phyloP scores from a whole-genome alignment of 92 coral and sea anemone genomes.

The Ricordea florida region DNA sequence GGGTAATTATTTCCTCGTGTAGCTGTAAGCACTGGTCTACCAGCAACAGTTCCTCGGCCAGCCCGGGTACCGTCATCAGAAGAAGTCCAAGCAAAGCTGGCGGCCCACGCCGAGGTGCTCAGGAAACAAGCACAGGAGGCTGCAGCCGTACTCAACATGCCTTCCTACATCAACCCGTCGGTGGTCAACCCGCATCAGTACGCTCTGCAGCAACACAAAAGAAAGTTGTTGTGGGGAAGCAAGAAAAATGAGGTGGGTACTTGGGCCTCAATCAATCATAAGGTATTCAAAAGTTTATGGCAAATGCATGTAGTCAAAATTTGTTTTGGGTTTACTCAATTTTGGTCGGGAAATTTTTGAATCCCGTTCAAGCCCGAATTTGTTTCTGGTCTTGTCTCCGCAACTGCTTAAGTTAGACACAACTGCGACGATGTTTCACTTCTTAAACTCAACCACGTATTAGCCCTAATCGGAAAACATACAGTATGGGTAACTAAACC shows the following conservation, averaged over 20 bases:
- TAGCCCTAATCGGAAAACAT: too few relatives aligned
- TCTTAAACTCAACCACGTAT: too few relatives aligned
- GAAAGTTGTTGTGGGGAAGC: slow-evolving; percentile 92
- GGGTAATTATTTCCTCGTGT: background rate
- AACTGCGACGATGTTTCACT: too few relatives aligned
- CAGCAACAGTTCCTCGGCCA: slow-evolving; percentile 17
- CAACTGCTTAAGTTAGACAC: too few relatives aligned
- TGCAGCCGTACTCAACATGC: slow-evolving; percentile 87
- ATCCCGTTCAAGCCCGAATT: too few relatives aligned
- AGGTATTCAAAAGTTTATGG: background rate
- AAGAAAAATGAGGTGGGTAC: slow-evolving; percentile 76
- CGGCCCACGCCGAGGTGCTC: slow-evolving; percentile 88
- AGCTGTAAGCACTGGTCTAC: slow-evolving; percentile 9
- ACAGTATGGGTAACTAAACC: too few relatives aligned
- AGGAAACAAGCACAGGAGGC: slow-evolving; percentile 87
- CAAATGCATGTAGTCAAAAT: background rate
- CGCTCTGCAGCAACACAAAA: slow-evolving; percentile 90
- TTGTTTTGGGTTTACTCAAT: too few relatives aligned
- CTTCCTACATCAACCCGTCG: slow-evolving; percentile 92
- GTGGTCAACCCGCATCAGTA: slow-evolving; percentile 98
- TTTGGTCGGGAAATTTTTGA: too few relatives aligned
- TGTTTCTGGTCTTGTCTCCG: too few relatives aligned
- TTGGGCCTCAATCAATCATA: background rate
- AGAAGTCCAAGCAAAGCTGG: slow-evolving; percentile 90
- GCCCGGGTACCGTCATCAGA: slow-evolving; percentile 76